phyloP scores from a whole-genome alignment of 2,797 vertebrate species.

The Halcyon badia region DNA sequence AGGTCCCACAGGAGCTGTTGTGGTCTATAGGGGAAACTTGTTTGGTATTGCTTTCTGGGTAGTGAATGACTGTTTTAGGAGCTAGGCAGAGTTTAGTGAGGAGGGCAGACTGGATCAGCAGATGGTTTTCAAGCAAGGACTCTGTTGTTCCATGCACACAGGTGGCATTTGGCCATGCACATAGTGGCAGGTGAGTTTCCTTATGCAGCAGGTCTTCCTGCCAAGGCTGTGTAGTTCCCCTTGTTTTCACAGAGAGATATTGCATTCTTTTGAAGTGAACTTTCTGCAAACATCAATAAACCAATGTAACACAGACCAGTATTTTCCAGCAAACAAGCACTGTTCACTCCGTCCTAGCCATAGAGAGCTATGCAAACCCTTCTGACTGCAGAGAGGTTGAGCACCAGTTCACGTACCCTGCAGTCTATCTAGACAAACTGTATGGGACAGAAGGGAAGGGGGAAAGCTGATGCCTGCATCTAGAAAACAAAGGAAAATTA shows the following conservation, averaged over 20 bases:
- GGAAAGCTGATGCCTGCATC: not conserved
- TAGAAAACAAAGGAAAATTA: not conserved
- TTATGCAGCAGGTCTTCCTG: not conserved
- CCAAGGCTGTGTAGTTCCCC: not conserved
- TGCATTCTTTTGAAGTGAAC: not conserved
- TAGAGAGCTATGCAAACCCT: not conserved
- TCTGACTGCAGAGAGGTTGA: too few relatives aligned
- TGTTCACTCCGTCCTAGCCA: fast-evolving
- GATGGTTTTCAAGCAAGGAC: not conserved
- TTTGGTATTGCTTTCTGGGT: constrained; percentile 17
- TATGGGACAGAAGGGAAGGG: not conserved
- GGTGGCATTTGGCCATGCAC: not conserved
- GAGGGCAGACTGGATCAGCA: fast-evolving
- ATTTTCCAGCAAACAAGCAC: not conserved
- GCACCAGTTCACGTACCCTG: fast-evolving
- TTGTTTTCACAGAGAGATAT: not conserved
- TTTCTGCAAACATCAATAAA: not conserved
- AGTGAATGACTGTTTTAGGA: not conserved
- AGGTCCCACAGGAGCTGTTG: not conserved
- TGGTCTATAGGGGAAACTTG: not conserved
- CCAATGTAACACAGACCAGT: fast-evolving
- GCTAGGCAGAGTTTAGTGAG: not conserved
- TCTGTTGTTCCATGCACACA: not conserved
- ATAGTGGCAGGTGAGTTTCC: constrained; percentile 6
- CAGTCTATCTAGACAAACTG: not conserved